Evolutionary conservation across 2,797 vertebrate genomes (phyloP).

Genomic region (Luscinia luscinia): DNA sequence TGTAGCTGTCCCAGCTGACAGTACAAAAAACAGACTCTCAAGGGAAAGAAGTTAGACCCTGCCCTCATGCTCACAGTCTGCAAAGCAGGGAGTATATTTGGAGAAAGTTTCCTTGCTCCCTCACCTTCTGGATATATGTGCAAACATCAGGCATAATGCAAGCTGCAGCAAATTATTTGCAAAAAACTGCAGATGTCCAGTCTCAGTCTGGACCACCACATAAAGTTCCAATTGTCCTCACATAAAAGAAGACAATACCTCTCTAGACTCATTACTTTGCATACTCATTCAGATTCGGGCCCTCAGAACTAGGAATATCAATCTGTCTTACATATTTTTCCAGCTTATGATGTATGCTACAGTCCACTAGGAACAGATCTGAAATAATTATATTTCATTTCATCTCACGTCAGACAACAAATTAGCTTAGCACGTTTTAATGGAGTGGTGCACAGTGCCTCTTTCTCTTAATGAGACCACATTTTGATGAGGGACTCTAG

Average conservation of each 20-base stretch:
- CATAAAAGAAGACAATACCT: not conserved
- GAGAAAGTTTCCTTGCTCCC: not conserved
- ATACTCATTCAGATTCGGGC: not conserved
- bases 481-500: slow-evolving; percentile 74
- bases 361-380: slow-evolving; percentile 40
- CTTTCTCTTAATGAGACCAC: slow-evolving; percentile 75
- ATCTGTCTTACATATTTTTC: not conserved
- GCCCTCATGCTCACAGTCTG: not conserved
- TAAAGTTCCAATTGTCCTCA: not conserved
- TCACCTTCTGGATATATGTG: too few species aligned
- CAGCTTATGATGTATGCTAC: slow-evolving; percentile 16
- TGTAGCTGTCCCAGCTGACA: not conserved
- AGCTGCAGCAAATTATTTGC: not conserved
- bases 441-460: slow-evolving; percentile 61
- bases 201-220: not conserved
- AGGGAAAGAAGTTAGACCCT: not conserved
- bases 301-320: not conserved
- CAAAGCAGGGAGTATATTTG: not conserved
- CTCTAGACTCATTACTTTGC: not conserved
- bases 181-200: not conserved
- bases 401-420: slow-evolving; percentile 61
- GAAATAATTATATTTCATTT: slow-evolving; percentile 71
- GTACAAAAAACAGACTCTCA: not conserved
- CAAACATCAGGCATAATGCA: not conserved
- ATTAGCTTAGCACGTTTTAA: slow-evolving; percentile 72